Base-by-base conservation (phyloP, 1,140 invertebrate species). In the Papilio helenus region DNA sequence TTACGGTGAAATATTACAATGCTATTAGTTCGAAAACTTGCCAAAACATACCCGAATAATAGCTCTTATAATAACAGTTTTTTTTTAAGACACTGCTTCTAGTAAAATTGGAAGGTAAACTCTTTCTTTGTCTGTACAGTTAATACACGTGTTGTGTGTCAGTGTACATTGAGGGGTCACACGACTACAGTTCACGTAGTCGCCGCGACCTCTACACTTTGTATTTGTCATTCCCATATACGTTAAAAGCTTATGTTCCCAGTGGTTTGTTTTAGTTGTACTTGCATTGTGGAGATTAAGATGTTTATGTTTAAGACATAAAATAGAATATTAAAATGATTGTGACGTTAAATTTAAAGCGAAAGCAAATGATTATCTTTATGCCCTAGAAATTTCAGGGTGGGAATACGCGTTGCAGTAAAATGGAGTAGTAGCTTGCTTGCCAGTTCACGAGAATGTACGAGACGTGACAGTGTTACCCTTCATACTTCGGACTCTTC, bases 221-320 rank as follows among this genome's bases (percentile, higher is more conserved):
- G 72, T 49, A 74, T 29, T 74, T 29, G 72, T 74, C 72, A 46
- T 74, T 74, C 4, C 72, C 44, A 74, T 74, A 46, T 46, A 74
- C 42, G 44, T 51, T 44, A 51, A 9, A 29, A 49, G 44, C 44
- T 49, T 44, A 23, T 51, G 72, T 74, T 74, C 23, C 23, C 20
- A 23, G 20, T 73, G 42, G 18, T 29, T 23, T 72, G 71, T 42
- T 23, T 18, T 23, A 10, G 12, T 20, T 72, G 34, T 46, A 72
- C 68, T 72, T 44, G 18, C 34, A 18, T 72, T 5, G 61, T 65
- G 61, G 14, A 65, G 10, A 65, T 65, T 29, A 65, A 65, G 61
- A 65, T 65, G 61, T 65, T 29, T 12, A 26, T 68, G 7, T 46
- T 46, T 46, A 49, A 5, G 4, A 46, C 46, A 49, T 18, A 18